Evolutionary conservation across 2,113 vertebrate species (phyloP).

Genomic region (Phaetusa simplex): DNA sequence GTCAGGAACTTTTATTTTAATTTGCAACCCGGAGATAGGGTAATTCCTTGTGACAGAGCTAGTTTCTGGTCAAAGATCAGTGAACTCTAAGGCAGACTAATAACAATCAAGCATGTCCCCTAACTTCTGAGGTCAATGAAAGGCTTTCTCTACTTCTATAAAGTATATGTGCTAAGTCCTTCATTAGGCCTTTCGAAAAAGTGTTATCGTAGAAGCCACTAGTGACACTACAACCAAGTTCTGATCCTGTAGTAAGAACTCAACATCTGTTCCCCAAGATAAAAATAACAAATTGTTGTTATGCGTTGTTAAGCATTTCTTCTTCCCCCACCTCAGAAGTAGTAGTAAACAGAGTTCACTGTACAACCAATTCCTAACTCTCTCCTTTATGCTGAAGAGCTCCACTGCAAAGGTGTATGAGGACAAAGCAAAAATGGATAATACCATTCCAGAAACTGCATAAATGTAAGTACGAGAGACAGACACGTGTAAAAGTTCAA

Average conservation of each 20-base stretch:
- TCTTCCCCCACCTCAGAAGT: neutral
- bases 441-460: neutral
- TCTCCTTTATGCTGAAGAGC: neutral
- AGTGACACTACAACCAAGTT: neutral
- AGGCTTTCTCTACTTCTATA: neutral
- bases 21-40: neutral
- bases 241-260: neutral
- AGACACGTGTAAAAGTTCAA: neutral
- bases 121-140: neutral
- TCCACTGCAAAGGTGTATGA: neutral
- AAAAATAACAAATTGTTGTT: neutral
- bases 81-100: neutral
- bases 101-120: neutral
- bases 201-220: neutral
- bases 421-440: neutral
- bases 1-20: neutral
- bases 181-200: neutral
- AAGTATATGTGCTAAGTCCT: accelerated
- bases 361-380: neutral
- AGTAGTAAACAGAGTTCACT: neutral
- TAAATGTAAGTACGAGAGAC: neutral
- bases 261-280: neutral
- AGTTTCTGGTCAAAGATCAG: neutral
- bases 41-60: neutral
- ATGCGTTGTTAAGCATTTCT: neutral